A percentile compares a stretch with the other conserved stretches of the same genome.
Conservation (phyloP, 2,113 vertebrate species). For the Oryzias woworae region DNA sequence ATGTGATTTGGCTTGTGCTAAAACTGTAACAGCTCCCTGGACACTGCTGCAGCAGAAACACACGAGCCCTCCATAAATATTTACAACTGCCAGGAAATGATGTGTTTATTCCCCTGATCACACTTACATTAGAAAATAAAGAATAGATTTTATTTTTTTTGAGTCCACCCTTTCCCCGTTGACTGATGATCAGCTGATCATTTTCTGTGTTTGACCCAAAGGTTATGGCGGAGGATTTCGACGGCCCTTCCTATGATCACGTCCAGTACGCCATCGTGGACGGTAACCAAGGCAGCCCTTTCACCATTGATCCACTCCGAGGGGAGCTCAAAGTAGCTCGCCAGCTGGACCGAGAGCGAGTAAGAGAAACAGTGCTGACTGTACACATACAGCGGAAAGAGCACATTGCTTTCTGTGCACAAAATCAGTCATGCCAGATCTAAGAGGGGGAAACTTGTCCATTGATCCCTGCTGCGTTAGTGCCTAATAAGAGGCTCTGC, state of each 20-base stretch:
- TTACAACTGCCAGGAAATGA: too few relatives aligned
- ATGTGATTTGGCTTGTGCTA: too few relatives aligned
- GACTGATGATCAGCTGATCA: slow-evolving; percentile 1
- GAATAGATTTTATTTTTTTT: neutral
- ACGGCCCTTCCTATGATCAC: slow-evolving; percentile 86
- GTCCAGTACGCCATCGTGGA: slow-evolving; percentile 88
- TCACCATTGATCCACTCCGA: slow-evolving; percentile 85
- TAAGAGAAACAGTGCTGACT: slow-evolving; percentile 66
- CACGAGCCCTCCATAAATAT: too few relatives aligned
- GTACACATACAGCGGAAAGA: slow-evolving; percentile 35
- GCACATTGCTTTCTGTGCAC: slow-evolving; percentile 54
- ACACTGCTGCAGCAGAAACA: too few relatives aligned
- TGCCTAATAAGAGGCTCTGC: slow-evolving; percentile 39
- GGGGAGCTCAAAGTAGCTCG: slow-evolving; percentile 92
- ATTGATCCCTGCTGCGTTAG: slow-evolving; percentile 35
- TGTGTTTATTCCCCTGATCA: too few relatives aligned
- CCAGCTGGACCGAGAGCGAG: slow-evolving; percentile 91
- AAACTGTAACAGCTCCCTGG: too few relatives aligned
- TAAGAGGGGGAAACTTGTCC: slow-evolving; percentile 45
- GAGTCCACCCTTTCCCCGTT: neutral
- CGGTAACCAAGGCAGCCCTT: slow-evolving; percentile 92
- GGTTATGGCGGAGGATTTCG: slow-evolving; percentile 92
- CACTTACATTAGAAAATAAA: too few relatives aligned
- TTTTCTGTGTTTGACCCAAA: slow-evolving; percentile 50
- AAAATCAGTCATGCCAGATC: slow-evolving; percentile 46